phyloP scores from a whole-genome alignment of 2,113 vertebrate genomes.

The Dasyurus viverrinus region DNA sequence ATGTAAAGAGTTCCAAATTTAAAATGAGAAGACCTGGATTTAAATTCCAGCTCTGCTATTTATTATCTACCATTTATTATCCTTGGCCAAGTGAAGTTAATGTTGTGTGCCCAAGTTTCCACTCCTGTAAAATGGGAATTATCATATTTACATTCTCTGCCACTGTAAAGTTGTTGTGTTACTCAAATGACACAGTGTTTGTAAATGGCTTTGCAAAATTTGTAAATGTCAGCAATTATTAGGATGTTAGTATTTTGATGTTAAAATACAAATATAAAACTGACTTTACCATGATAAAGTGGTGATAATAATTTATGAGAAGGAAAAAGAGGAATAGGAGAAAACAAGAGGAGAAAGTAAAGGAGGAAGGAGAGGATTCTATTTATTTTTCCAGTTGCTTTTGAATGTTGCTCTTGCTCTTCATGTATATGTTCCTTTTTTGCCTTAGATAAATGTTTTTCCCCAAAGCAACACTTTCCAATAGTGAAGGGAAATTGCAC shows the following conservation, averaged over 20 bases:
- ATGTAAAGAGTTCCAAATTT: not conserved
- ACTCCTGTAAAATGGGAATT: not conserved
- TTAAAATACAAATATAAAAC: not conserved
- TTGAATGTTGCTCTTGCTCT: not conserved
- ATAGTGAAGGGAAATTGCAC: not conserved
- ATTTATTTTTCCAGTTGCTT: not conserved
- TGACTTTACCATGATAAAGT: not conserved
- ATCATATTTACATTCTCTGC: not conserved
- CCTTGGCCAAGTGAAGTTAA: not conserved
- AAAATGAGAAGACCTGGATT: not conserved
- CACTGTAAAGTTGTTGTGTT: not conserved
- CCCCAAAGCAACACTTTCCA: not conserved
- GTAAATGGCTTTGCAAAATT: not conserved
- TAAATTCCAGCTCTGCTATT: not conserved
- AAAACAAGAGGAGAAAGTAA: not conserved
- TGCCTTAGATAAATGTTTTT: not conserved
- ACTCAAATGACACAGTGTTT: not conserved
- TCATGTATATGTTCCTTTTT: not conserved
- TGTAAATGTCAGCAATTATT: not conserved
- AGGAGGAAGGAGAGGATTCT: not conserved
- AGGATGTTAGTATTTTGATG: not conserved
- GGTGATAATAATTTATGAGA: not conserved
- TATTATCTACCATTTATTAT: not conserved
- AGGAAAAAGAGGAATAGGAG: not conserved
- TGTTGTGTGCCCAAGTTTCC: not conserved